These are phyloP conservation scores for Anomalospiza imberbis DNA, from an alignment of 2,797 vertebrate species.

Conservation along the genomic window DNA sequence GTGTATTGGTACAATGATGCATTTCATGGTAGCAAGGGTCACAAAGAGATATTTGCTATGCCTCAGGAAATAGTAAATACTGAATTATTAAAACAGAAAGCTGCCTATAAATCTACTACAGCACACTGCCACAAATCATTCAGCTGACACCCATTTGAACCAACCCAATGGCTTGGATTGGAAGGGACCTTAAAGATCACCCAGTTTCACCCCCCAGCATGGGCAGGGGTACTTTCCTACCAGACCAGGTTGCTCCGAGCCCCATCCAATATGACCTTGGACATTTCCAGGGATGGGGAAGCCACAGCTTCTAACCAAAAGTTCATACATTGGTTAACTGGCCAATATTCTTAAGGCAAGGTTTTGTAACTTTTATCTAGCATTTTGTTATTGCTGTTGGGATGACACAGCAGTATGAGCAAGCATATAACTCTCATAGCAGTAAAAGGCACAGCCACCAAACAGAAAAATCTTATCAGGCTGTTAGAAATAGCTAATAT, in stretches of 20 bases:
- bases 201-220: not conserved
- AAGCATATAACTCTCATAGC: not conserved
- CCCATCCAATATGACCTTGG: not conserved
- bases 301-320: not conserved
- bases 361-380: not conserved
- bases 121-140: not conserved
- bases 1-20: not conserved
- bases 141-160: not conserved
- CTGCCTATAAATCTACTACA: not conserved
- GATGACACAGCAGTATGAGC: not conserved
- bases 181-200: not conserved
- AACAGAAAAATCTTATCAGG: not conserved
- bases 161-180: not conserved
- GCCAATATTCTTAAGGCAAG: not conserved
- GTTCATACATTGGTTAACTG: not conserved
- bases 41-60: not conserved
- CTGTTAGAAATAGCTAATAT: not conserved
- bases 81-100: constrained; percentile 13
- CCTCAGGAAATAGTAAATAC: not conserved
- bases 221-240: not conserved
- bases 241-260: not conserved
- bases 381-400: not conserved
- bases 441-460: not conserved
- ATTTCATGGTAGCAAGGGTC: not conserved
- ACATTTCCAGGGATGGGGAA: not conserved